Evolutionary conservation across 1,140 invertebrate species (phyloP).

Genomic region (Drosophila quadrilineata): DNA sequence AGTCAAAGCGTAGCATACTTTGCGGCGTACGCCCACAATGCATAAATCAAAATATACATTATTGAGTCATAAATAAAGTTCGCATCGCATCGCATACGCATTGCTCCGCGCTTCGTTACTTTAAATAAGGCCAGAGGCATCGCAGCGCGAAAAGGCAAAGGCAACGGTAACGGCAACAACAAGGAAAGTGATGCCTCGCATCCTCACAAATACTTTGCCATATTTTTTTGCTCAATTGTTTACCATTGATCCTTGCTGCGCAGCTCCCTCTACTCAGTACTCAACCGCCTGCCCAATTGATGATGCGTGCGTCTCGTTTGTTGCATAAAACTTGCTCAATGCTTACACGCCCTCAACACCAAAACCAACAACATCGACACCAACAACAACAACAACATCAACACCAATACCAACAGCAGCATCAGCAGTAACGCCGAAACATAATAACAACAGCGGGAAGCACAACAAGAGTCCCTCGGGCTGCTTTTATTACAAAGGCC

Average conservation of each 20-base stretch:
- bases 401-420: not conserved
- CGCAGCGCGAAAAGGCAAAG: conserved; percentile 24
- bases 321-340: conserved; percentile 76
- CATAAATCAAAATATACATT: conserved; percentile 80
- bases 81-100: too few relatives aligned
- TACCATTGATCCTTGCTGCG: conserved; percentile 40
- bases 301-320: conserved; percentile 68
- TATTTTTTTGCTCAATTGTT: conserved; percentile 76
- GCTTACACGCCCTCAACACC: conserved; percentile 65
- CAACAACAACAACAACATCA: conserved; percentile 23
- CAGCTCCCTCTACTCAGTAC: conserved; percentile 1
- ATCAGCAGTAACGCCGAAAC: conserved; percentile 1
- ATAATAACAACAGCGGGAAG: conserved; percentile 22
- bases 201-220: conserved; percentile 63
- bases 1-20: conserved; percentile 17
- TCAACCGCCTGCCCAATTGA: conserved; percentile 25
- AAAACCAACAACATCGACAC: conserved; percentile 26
- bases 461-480: conserved; percentile 52
- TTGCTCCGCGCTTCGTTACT: conserved; percentile 57
- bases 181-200: conserved; percentile 64
- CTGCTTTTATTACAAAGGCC: conserved; percentile 73
- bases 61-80: conserved; percentile 79
- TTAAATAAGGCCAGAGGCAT: conserved; percentile 67
- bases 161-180: too few relatives aligned
- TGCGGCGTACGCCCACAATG: conserved; percentile 61